A percentile compares a stretch with the other conserved stretches of the same genome.
These are phyloP conservation scores for Cardiocondyla obscurior DNA, from an alignment of 1,140 invertebrate genomes.

Conservation along the genomic window DNA sequence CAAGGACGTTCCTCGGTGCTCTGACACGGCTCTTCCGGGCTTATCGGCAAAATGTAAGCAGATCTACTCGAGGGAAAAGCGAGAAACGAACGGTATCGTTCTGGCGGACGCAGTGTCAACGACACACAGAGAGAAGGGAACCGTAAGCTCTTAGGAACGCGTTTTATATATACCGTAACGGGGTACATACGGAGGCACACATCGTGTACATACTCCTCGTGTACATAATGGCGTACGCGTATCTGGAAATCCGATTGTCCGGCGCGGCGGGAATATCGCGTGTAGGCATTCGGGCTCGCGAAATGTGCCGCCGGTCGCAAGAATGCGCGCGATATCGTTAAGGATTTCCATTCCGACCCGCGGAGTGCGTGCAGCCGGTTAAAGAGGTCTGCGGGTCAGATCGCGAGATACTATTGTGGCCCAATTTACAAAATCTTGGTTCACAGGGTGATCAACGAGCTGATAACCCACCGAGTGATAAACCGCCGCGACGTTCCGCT, in stretches of 20 bases:
- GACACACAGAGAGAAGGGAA: constrained; percentile 61
- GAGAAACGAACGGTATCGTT: constrained; percentile 64
- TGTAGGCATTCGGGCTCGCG: constrained; percentile 6
- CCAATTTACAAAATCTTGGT: constrained; percentile 6
- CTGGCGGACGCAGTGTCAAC: constrained; percentile 58
- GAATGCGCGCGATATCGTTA: neutral
- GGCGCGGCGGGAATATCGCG: neutral
- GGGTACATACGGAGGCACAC: constrained; percentile 33
- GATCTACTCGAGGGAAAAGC: constrained; percentile 49
- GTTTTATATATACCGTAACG: constrained; percentile 63
- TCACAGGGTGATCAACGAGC: too few species aligned
- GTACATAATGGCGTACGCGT: constrained; percentile 40
- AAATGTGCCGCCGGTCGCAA: constrained; percentile 2
- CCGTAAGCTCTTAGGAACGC: constrained; percentile 59
- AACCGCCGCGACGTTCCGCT: neutral
- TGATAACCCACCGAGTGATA: neutral
- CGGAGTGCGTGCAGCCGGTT: neutral
- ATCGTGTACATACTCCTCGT: neutral
- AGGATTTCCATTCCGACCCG: neutral
- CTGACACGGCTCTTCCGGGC: constrained; percentile 20
- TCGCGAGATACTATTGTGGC: neutral
- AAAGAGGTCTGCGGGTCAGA: constrained; percentile 46
- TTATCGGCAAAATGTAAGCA: constrained; percentile 42
- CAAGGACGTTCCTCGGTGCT: constrained; percentile 31
- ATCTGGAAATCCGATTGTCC: constrained; percentile 57